These are phyloP conservation scores for Nyctibius grandis DNA, from an alignment of 2,797 vertebrate genomes.

Conservation along the genomic window DNA sequence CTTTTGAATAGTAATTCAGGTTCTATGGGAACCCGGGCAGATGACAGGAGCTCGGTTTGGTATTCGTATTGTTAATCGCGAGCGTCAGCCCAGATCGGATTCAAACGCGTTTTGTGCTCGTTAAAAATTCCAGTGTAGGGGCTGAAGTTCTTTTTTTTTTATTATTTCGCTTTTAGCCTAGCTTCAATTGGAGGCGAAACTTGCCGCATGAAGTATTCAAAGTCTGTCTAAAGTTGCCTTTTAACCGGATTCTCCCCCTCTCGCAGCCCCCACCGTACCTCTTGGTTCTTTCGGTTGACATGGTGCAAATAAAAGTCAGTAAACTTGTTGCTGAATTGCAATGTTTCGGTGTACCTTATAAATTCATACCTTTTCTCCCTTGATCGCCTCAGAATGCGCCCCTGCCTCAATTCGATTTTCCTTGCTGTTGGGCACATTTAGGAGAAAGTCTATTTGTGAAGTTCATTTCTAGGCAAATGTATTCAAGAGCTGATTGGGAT, in stretches of 20 bases:
- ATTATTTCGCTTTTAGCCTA: constrained; percentile 33
- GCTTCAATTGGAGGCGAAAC: constrained; percentile 74
- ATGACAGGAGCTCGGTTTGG: constrained; percentile 88
- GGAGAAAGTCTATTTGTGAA: constrained; percentile 89
- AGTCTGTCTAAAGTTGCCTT: constrained; percentile 83
- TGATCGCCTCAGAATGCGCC: constrained; percentile 87
- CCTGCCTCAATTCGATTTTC: constrained; percentile 94
- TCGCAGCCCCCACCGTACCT: constrained; percentile 74
- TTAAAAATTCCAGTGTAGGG: constrained; percentile 47
- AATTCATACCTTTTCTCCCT: constrained; percentile 98
- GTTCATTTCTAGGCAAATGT: constrained; percentile 99
- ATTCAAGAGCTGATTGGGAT: constrained; percentile 88
- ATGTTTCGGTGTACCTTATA: constrained; percentile 98
- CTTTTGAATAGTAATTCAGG: constrained; percentile 88
- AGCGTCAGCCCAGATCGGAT: constrained; percentile 47
- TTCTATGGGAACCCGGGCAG: constrained; percentile 97
- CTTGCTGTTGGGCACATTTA: constrained; percentile 95
- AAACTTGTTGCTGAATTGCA: constrained; percentile 92
- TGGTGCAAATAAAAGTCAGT: constrained; percentile 89
- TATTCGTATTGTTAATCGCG: constrained; percentile 65
- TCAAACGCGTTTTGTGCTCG: constrained; percentile 38
- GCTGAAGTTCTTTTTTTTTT: constrained; percentile 20
- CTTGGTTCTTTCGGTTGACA: constrained; percentile 86
- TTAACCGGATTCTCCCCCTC: constrained; percentile 78
- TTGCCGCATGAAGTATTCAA: constrained; percentile 84